These are phyloP conservation scores for Champsocephalus gunnari DNA, from an alignment of 2,797 vertebrate species.

Conservation along the genomic window DNA sequence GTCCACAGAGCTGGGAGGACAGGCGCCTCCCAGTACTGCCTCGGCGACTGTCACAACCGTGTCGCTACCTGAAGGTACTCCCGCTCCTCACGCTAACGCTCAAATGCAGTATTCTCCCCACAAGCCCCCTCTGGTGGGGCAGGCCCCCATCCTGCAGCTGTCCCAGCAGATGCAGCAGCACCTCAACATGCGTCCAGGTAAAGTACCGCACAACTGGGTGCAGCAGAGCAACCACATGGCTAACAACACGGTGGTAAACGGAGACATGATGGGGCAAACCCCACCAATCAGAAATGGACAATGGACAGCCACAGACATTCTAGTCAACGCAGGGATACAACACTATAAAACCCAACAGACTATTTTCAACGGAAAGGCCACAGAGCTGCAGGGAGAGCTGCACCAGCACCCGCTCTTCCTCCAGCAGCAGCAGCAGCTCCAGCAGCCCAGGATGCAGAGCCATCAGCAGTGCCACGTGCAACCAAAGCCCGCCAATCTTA, in stretches of 20 bases:
- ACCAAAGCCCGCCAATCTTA: constrained; percentile 57
- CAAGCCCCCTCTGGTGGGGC: constrained; percentile 51
- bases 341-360: constrained; percentile 55
- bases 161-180: constrained; percentile 83
- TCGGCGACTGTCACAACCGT: constrained; percentile 13
- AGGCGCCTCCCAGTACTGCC: constrained; percentile 27
- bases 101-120: constrained; percentile 67
- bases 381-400: constrained; percentile 36
- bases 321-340: constrained; percentile 53
- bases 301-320: constrained; percentile 72
- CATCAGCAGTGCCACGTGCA: constrained; percentile 64
- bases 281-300: constrained; percentile 47
- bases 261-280: constrained; percentile 49
- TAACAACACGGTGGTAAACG: constrained; percentile 8
- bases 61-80: constrained; percentile 30
- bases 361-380: constrained; percentile 46
- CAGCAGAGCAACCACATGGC: constrained; percentile 46
- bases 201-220: constrained; percentile 50
- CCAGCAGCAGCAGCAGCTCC: constrained; percentile 60
- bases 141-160: constrained; percentile 78
- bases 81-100: constrained; percentile 34
- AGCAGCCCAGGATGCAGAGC: constrained; percentile 51
- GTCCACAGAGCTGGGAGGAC: constrained; percentile 24
- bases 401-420: constrained; percentile 55
- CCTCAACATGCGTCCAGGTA: constrained; percentile 58